Evolutionary conservation across 2,113 vertebrate genomes (phyloP), one percentile per base, ranked within the genome.

Genomic region (Neopipo cinnamomea): DNA sequence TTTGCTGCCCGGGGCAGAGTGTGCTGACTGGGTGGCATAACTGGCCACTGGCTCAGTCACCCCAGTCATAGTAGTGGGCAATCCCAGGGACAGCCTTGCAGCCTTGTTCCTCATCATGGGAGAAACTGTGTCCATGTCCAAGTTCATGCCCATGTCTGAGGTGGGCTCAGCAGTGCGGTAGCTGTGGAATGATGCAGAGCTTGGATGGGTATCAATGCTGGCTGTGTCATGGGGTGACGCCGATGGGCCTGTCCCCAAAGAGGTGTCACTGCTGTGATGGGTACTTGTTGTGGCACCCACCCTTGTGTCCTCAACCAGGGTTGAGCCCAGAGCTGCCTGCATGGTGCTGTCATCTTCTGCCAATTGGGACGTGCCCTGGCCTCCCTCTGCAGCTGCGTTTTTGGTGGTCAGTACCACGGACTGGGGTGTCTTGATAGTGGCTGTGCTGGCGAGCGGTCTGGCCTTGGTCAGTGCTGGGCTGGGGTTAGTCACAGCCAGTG

Each of bases 341-440:
- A 1, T 33, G 49, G 62, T 67, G 58, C 56, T 88, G 68, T 37
- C 58, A 30, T 52, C 73, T 85, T 27, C 88, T n/a, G 68, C 58
- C 0, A 1, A 8, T 14, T 39, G 68, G 19, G 52, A 66, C 5
- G 7, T 80, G 35, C 6, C 62, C 30, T 19, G 3, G 0, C 1
- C 41, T 41, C 16, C 35, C 19, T 84, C 50, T 0, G 3, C 0
- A 0, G 41, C 35, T 66, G 14, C 0, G 0, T 11, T 79, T 84
- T 33, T 2, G 3, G 46, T 2, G 0, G 42, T 1, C n/a, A 2
- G 22, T 21, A 50, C 59, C n/a, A 22, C 4, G 0, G 39, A 21
- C 19, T 28, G 73, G 13, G 21, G 6, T 23, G 50, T 55, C 33
- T 35, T 49, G 21, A 37, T 3, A 4, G 24, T n/a, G 7, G 33